Conservation (phyloP, 1,140 invertebrate genomes). For the Orussus abietinus region DNA sequence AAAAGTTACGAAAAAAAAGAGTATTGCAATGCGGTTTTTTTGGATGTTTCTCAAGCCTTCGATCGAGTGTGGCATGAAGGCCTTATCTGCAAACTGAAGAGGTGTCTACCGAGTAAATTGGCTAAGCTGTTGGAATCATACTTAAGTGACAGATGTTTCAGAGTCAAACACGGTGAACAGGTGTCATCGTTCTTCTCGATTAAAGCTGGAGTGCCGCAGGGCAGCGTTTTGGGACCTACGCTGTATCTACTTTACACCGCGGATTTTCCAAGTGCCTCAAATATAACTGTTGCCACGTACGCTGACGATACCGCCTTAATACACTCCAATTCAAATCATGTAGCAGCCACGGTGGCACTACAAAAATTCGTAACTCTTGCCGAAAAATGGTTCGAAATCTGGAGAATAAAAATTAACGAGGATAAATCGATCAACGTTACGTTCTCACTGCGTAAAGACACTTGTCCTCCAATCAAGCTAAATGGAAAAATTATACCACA, state of each 20-base stretch:
- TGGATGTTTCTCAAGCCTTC: too few species aligned
- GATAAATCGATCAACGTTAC: conserved; percentile 29
- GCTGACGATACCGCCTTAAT: conserved; percentile 29
- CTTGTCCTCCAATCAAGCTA: conserved; percentile 1
- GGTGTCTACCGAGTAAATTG: too few species aligned
- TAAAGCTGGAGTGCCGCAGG: conserved; percentile 21
- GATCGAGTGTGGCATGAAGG: too few species aligned
- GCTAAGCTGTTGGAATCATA: conserved; percentile 15
- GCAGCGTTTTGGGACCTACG: conserved; percentile 22
- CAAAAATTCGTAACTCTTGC: conserved; percentile 22
- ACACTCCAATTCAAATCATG: conserved; percentile 9
- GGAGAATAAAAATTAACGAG: conserved; percentile 30
- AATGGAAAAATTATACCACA: not conserved
- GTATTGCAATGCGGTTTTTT: conserved; percentile 8
- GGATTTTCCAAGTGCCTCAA: conserved; percentile 19
- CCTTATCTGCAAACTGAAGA: too few species aligned
- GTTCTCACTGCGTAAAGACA: conserved; percentile 25
- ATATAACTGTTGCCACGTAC: conserved; percentile 24
- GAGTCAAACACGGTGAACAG: not conserved
- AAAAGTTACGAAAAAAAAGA: conserved; percentile 14
- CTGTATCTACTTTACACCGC: conserved; percentile 26
- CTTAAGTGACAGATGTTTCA: not conserved
- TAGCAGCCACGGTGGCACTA: conserved; percentile 18
- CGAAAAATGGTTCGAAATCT: conserved; percentile 24
- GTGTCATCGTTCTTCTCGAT: not conserved